Conservation (phyloP, 2,797 vertebrate genomes). For the Sebastes jordani region DNA sequence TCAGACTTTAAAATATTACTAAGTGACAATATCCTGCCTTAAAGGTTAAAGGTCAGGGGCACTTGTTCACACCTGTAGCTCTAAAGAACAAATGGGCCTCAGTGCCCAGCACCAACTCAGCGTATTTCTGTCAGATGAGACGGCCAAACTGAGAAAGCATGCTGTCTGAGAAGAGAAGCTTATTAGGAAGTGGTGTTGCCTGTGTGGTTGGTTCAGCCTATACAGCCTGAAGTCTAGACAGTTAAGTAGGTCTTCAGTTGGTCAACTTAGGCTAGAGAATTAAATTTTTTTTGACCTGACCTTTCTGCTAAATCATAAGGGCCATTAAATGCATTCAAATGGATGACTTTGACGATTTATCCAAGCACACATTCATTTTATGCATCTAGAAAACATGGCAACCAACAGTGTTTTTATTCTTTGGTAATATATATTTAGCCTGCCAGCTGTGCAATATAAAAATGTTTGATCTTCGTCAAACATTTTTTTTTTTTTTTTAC, state of each 20-base stretch:
- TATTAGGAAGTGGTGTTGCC: conserved; percentile 16
- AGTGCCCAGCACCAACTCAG: neutral
- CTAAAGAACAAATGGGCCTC: conserved; percentile 52
- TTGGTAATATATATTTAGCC: neutral
- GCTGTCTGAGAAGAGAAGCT: neutral
- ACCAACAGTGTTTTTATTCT: neutral
- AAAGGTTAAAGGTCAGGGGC: conserved; percentile 42
- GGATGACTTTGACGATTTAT: neutral
- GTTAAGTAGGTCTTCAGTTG: conserved; percentile 3
- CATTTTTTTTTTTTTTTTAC: neutral
- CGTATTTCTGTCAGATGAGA: conserved; percentile 27
- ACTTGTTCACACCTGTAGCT: conserved; percentile 60
- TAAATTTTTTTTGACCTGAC: neutral
- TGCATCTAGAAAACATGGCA: neutral
- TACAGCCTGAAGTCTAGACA: conserved; percentile 35
- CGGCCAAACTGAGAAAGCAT: neutral
- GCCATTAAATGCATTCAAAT: neutral
- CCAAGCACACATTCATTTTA: neutral
- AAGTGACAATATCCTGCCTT: conserved; percentile 43
- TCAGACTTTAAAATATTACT: conserved; percentile 36
- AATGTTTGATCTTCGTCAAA: neutral
- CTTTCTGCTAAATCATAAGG: neutral
- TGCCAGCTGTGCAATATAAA: neutral
- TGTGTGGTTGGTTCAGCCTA: conserved; percentile 8
- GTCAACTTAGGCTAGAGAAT: neutral